Evolutionary conservation across 2,888 invertebrate species (phyloP).

Genomic region (Nowickia ferox): DNA sequence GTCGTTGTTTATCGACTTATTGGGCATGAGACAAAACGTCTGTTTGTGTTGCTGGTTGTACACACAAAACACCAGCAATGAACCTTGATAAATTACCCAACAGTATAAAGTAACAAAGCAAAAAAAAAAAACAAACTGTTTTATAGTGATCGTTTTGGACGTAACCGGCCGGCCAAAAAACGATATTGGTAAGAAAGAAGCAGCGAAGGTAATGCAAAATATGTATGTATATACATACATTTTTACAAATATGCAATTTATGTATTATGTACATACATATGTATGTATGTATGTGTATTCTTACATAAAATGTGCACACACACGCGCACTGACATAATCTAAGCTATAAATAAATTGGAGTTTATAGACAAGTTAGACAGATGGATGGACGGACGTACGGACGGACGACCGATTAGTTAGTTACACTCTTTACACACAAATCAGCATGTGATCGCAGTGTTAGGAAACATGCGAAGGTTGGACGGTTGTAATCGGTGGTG

Average conservation of each 20-base stretch:
- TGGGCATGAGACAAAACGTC: neutral
- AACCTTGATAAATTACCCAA: constrained; percentile 62
- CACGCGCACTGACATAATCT: neutral
- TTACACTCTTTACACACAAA: constrained; percentile 45
- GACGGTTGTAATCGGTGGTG: constrained; percentile 42
- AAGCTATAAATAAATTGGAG: constrained; percentile 10
- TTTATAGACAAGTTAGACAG: constrained; percentile 22
- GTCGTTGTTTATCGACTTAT: constrained; percentile 1
- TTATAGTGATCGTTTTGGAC: constrained; percentile 36
- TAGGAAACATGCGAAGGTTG: constrained; percentile 43
- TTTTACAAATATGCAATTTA: neutral
- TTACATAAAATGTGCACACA: neutral
- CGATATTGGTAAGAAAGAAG: constrained; percentile 22
- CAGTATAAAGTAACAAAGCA: constrained; percentile 25
- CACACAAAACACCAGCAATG: constrained; percentile 31
- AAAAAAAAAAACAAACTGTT: neutral
- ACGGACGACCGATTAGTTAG: constrained; percentile 9
- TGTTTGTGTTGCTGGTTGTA: neutral
- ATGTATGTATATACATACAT: neutral
- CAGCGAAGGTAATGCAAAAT: constrained; percentile 20
- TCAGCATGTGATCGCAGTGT: constrained; percentile 62
- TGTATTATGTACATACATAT: neutral
- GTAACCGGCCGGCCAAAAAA: constrained; percentile 52
- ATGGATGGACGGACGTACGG: constrained; percentile 9
- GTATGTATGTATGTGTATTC: neutral